Base-by-base conservation (phyloP, 2,888 invertebrate species). In the Tryphoninae sp. region DNA sequence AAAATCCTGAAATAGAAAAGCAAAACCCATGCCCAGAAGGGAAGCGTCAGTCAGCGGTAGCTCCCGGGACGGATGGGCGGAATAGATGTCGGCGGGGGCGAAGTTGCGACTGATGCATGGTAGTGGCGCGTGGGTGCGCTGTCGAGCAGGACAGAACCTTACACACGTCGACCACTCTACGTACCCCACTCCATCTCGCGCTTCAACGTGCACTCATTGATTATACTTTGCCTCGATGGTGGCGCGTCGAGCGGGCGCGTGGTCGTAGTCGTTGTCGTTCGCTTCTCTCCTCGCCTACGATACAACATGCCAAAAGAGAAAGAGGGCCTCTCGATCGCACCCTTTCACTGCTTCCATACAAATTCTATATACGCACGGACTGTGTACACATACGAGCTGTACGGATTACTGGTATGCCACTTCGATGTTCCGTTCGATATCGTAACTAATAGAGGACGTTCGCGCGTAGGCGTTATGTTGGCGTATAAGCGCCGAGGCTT, bases 141-240 rank as follows among this genome's bases (percentile, higher is more conserved):
- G 71, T 49, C 62, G 71, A 65, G 68, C 77, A 61, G 68, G 72
- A 19, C 72, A 19, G 74, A 75, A 74, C 62, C 78, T 62, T 68
- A n/a, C 64, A 65, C 49, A 16, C 49, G 26, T 53, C 45, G n/a
- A 13, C 33, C 58, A 19, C 67, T 68, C 76, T 61, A 22, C 22
- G 73, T 64, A 49, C 67, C 55, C 19, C 55, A 19, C 19, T 19
- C 55, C 8, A 16, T 55, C 19, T 19, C 55, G 16, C 55, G 58
- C 59, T 73, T 9, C 75, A 62, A 61, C 69, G 62, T 73, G 74
- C 61, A 74, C 61, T 78, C 80, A 84, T 84, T 80, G 82, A 82
- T 82, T 84, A 82, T 81, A 75, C 77, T 78, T 75, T 65, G 53
- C 74, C 74, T 78, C 69, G 40, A 62, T 62, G 73, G 73, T 33